Evolutionary conservation across 1,140 invertebrate species (phyloP).

Genomic region (Diploscapter pachys): DNA sequence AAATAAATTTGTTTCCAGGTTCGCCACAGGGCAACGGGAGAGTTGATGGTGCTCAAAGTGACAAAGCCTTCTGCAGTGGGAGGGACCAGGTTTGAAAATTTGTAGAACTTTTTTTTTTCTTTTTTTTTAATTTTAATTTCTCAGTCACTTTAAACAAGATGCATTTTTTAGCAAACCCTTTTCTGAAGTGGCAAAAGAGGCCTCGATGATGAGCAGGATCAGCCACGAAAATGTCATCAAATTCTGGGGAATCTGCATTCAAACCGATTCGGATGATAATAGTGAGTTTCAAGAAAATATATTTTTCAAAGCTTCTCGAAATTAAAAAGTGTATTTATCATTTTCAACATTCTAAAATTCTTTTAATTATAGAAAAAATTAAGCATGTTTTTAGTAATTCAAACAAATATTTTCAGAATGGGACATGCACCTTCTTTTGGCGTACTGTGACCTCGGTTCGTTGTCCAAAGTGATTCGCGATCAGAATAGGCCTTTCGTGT

Average conservation of each 20-base stretch:
- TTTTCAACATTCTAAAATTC: too few relatives aligned
- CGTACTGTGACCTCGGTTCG: conserved; percentile 73
- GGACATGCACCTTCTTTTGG: conserved; percentile 52
- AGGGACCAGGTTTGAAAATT: neutral
- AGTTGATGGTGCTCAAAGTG: conserved; percentile 40
- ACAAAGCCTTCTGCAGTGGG: conserved; percentile 21
- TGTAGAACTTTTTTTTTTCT: too few relatives aligned
- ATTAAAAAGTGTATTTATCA: too few relatives aligned
- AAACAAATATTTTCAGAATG: conserved; percentile 22
- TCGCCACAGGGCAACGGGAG: neutral
- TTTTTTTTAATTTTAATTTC: too few relatives aligned
- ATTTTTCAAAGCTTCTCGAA: too few relatives aligned
- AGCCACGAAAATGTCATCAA: conserved; percentile 44
- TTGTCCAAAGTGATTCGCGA: conserved; percentile 83
- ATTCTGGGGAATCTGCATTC: conserved; percentile 37
- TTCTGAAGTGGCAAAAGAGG: conserved; percentile 31
- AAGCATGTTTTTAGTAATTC: too few relatives aligned
- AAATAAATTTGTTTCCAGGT: conserved; percentile 8
- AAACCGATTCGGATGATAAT: neutral
- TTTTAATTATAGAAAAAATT: too few relatives aligned
- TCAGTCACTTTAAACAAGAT: too few relatives aligned
- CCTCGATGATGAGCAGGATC: conserved; percentile 39
- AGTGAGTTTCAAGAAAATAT: too few relatives aligned
- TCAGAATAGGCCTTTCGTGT: conserved; percentile 73
- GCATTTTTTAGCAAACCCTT: conserved; percentile 1